Base-by-base conservation (phyloP, 92 coral and sea anemone species). In the Epizoanthus stellaris region DNA sequence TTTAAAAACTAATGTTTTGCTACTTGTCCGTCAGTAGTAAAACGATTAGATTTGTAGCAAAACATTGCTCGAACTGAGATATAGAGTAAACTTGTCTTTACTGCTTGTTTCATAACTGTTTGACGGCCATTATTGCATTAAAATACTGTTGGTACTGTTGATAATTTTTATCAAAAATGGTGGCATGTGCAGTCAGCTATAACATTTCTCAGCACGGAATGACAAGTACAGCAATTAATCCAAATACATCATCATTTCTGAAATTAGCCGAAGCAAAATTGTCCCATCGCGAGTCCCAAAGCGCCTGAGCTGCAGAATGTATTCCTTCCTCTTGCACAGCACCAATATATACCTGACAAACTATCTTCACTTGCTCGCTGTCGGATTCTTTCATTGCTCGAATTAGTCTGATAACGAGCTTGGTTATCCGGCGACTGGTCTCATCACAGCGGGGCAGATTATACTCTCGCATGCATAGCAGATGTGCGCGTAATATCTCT, bases 191-290 rank as follows among this genome's bases (percentile, higher is more conserved):
- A 45, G 52, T 45, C 52, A 45, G 9, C 9, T 9, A 45, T 9
- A 10, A 45, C 52, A 45, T 30, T 67, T 23, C 69, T 67, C 72
- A 77, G 82, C 58, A 77, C 67, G 82, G 56, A 20, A 77, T 39
- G 20, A 62, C 66, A 20, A 77, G 20, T 36, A 77, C 82, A 10
- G 45, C 70, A 10, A 77, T 62, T 77, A 77, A 13, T 10, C 82
- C 82, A 19, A 77, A 77, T 6, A 77, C 70, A 14, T 69, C 60
- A 42, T 77, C 82, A 13, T 77, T 77, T 77, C 82, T 77, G 56
- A 77, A 77, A 62, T 70, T 77, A n/a, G 82, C 82, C 59, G 82
- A 77, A 19, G 82, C 82, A 47, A 77, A 77, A 11, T 77, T 77
- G 70, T 77, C 82, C 70, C 9, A 77, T 2, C 23, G 70, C 42